Base-by-base conservation (phyloP, 2,113 vertebrate species). In the Mugil cephalus region DNA sequence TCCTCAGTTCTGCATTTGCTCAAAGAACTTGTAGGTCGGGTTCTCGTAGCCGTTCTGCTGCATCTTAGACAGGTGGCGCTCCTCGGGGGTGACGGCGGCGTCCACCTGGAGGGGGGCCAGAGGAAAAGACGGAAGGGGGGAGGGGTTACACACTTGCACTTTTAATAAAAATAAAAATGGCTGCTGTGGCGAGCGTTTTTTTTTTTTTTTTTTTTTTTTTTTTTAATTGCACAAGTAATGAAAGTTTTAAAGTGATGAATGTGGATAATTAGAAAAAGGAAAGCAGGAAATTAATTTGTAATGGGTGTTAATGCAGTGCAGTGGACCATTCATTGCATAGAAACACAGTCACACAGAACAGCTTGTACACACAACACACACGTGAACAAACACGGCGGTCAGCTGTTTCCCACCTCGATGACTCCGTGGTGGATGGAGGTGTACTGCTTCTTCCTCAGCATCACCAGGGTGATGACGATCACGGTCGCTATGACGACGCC, bases 361-460 rank as follows among this genome's bases (percentile, higher is more conserved):
- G 79, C 67, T 79, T 75, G 74, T 8, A 8, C 12, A 11, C 18
- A n/a, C 38, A 11, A n/a, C 45, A 15, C 68, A 54, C 48, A 53
- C 24, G 43, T 42, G 19, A 10, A 38, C 15, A 10, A 18, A 51
- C 47, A 46, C 6, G 35, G 17, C 13, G 51, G 69, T 72, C 77
- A 66, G 70, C 62, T 0, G 42, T 11, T 78, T 53, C 77, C 90
- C 67, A 98, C 98, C 97, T 99, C 98, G 62, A 99, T 96, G 77
- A 99, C 97, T 60, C 98, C 98, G 40, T 99, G 97, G 91, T 98
- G 98, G 89, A 99, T 99, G 82, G 98, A 98, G 12, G 98, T 98
- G 91, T 99, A 98, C 88, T 99, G 98, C 85, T 99, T 99, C 96
- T 99, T 99, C 94, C 97, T 96, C 91, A 99, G 95, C 98, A 99